Conservation (phyloP, 2,888 invertebrate genomes). For the Tenthredo distinguenda region DNA sequence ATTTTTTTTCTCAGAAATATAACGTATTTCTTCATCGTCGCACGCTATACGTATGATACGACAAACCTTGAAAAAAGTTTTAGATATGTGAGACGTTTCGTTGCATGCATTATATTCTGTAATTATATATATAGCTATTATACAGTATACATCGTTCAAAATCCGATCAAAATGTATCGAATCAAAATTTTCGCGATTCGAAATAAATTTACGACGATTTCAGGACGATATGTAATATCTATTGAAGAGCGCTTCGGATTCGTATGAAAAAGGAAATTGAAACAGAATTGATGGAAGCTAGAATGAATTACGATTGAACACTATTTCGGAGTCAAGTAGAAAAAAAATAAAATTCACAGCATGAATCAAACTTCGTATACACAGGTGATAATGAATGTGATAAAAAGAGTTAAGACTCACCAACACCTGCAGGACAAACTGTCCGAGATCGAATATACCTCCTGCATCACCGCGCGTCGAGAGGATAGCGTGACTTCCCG, state of each 20-base stretch:
- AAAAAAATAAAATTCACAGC: not conserved
- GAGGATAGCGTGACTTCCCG: slow-evolving; percentile 17
- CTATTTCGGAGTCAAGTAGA: not conserved
- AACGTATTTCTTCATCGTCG: not conserved
- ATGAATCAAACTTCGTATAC: not conserved
- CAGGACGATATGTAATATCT: not conserved
- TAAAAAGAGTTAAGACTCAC: slow-evolving; percentile 20
- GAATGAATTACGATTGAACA: not conserved
- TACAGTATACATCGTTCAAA: not conserved
- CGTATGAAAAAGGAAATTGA: not conserved
- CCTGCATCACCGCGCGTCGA: not conserved
- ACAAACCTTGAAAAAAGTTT: not conserved
- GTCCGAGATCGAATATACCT: not conserved
- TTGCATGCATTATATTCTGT: not conserved
- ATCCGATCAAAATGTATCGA: not conserved
- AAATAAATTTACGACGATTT: not conserved
- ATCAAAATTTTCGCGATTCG: not conserved
- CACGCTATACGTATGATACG: not conserved
- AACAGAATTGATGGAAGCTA: not conserved
- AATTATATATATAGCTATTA: not conserved
- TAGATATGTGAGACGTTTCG: not conserved
- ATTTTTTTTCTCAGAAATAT: not conserved
- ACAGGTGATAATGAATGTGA: not conserved
- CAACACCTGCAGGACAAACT: slow-evolving; percentile 2
- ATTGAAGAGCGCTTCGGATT: not conserved